Percentiles rank a stretch among this genome's conserved stretches.
Conservation (phyloP, 2,797 vertebrate genomes). For the Graptemys geographica region DNA sequence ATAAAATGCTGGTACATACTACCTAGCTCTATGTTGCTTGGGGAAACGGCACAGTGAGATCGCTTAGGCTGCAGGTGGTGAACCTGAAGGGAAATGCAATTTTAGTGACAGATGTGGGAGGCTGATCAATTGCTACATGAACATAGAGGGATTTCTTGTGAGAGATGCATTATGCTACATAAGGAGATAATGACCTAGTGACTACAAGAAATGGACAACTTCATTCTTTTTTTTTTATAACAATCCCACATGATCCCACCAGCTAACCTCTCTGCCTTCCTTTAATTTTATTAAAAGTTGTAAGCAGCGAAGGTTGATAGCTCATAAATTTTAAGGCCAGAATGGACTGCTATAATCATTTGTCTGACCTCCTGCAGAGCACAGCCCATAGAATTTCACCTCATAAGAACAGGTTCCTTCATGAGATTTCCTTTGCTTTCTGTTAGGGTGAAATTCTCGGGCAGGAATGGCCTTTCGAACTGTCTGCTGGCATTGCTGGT, state of each 20-base stretch:
- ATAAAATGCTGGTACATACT: background rate
- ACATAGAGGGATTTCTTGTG: background rate
- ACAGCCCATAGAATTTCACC: background rate
- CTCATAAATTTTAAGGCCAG: background rate
- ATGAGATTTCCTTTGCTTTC: background rate
- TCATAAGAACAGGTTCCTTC: background rate
- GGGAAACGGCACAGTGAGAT: background rate
- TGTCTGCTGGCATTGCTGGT: background rate
- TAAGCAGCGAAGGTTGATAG: background rate
- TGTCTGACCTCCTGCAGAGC: background rate
- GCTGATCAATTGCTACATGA: background rate
- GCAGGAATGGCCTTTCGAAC: background rate
- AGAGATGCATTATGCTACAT: background rate
- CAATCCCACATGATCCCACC: background rate
- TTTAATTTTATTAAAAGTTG: background rate
- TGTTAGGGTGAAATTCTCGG: background rate
- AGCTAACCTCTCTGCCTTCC: background rate
- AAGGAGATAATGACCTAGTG: background rate
- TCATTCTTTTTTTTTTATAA: background rate
- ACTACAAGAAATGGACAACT: background rate
- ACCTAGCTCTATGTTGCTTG: background rate
- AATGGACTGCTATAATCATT: background rate
- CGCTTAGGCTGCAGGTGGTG: background rate
- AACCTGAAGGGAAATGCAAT: background rate
- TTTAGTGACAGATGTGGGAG: background rate